phyloP scores from a whole-genome alignment of 2,113 vertebrate species.

The Takifugu bimaculatus region DNA sequence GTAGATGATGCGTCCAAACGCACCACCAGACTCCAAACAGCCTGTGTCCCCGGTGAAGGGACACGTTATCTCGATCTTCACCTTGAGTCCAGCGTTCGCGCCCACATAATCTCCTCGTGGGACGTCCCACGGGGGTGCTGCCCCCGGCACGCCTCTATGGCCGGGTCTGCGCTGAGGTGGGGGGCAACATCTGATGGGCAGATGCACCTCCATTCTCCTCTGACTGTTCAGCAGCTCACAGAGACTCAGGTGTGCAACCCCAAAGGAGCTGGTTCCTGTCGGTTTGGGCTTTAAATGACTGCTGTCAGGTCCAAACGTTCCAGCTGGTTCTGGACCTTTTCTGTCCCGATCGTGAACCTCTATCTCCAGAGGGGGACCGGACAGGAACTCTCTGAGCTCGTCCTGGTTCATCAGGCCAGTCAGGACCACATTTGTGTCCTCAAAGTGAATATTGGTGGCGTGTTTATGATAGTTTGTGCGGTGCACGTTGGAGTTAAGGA shows the following conservation, averaged over 20 bases:
- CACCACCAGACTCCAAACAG: conserved; percentile 9
- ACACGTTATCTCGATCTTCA: conserved; percentile 73
- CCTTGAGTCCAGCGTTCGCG: conserved; percentile 75
- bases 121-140: conserved; percentile 10
- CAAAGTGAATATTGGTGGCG: conserved; percentile 70
- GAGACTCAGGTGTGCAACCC: conserved; percentile 75
- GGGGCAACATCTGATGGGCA: conserved; percentile 70
- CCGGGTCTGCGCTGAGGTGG: conserved; percentile 15
- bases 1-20: conserved; percentile 77
- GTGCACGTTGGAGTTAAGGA: conserved; percentile 67
- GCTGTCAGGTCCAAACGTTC: conserved; percentile 57
- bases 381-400: conserved; percentile 73
- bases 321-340: conserved; percentile 41
- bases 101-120: conserved; percentile 74
- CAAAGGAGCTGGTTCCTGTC: conserved; percentile 62
- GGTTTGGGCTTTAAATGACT: conserved; percentile 1
- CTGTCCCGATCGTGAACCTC: conserved; percentile 83
- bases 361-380: conserved; percentile 77
- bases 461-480: conserved; percentile 70
- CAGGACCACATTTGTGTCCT: conserved; percentile 80
- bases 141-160: neutral
- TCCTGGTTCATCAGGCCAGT: conserved; percentile 66
- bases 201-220: conserved; percentile 63
- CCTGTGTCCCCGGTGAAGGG: conserved; percentile 35
- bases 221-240: conserved; percentile 73